These are phyloP conservation scores for Dysmachus trigonus DNA, from an alignment of 2,888 invertebrate species.

Conservation along the genomic window DNA sequence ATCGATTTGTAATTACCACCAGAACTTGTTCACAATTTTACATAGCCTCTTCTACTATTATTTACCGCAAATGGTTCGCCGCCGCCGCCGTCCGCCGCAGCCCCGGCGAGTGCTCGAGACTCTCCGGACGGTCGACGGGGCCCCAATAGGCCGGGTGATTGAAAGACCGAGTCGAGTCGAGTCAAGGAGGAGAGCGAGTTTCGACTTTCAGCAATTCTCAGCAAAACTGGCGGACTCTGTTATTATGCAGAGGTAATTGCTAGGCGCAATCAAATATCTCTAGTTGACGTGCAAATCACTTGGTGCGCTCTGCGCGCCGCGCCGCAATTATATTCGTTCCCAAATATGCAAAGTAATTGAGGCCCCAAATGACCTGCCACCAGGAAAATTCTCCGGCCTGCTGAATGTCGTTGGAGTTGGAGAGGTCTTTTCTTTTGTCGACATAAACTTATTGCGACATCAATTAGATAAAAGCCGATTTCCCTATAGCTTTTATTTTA, in stretches of 20 bases:
- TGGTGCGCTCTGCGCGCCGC: neutral
- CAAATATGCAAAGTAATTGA: slow-evolving; percentile 37
- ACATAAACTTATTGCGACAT: neutral
- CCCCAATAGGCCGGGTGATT: neutral
- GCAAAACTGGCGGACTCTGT: slow-evolving; percentile 27
- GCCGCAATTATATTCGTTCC: slow-evolving; percentile 30
- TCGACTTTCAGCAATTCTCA: slow-evolving; percentile 34
- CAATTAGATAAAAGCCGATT: neutral
- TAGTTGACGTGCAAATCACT: slow-evolving; percentile 41
- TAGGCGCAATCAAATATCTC: slow-evolving; percentile 40
- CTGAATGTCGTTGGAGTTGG: neutral
- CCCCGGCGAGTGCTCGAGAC: neutral
- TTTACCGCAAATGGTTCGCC: slow-evolving; percentile 18
- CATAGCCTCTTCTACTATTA: slow-evolving; percentile 26
- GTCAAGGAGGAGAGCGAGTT: slow-evolving; percentile 18
- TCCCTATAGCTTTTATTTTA: neutral
- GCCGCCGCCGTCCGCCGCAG: neutral
- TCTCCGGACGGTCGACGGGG: neutral
- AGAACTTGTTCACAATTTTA: slow-evolving; percentile 24
- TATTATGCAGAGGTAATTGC: slow-evolving; percentile 40
- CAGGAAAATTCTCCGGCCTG: neutral
- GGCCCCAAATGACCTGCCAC: neutral
- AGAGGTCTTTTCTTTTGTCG: neutral
- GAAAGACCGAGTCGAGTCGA: slow-evolving; percentile 18
- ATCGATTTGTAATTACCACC: slow-evolving; percentile 42